Evolutionary conservation across 2,888 invertebrate species (phyloP).

Genomic region (Anagyrus pseudococci): DNA sequence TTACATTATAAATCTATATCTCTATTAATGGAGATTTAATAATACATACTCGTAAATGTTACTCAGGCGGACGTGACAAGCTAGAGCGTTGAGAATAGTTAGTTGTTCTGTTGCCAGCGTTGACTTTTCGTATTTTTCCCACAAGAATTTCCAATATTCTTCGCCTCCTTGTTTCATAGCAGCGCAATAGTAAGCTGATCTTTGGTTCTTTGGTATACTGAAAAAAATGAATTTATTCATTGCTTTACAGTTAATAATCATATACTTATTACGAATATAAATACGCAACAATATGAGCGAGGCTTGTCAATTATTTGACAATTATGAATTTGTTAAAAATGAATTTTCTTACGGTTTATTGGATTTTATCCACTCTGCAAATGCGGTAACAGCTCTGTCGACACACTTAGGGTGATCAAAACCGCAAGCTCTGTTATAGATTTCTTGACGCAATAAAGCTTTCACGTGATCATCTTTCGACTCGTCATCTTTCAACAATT

Average conservation of each 20-base stretch:
- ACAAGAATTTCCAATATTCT: constrained; percentile 76
- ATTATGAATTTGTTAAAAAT: neutral
- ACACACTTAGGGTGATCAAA: constrained; percentile 66
- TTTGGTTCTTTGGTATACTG: constrained; percentile 72
- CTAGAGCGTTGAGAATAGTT: constrained; percentile 68
- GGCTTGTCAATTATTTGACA: too few relatives aligned
- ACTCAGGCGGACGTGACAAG: constrained; percentile 58
- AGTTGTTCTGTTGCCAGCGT: constrained; percentile 70
- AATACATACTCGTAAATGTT: neutral
- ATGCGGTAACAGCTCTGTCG: constrained; percentile 56
- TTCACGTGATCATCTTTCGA: constrained; percentile 64
- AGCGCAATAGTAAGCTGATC: constrained; percentile 70
- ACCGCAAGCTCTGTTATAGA: constrained; percentile 68
- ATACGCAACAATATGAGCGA: neutral
- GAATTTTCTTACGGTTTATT: constrained; percentile 30
- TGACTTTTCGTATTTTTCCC: constrained; percentile 68
- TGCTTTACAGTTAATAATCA: neutral
- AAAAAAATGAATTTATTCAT: neutral
- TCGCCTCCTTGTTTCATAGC: constrained; percentile 71
- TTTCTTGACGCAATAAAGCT: constrained; percentile 65
- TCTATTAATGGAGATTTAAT: neutral
- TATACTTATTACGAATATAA: neutral
- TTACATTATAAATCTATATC: constrained; percentile 1
- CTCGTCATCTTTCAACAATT: constrained; percentile 65
- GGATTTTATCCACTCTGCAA: constrained; percentile 57